Base-by-base conservation (phyloP, 2,797 vertebrate genomes). In the Gadopsis marmoratus region DNA sequence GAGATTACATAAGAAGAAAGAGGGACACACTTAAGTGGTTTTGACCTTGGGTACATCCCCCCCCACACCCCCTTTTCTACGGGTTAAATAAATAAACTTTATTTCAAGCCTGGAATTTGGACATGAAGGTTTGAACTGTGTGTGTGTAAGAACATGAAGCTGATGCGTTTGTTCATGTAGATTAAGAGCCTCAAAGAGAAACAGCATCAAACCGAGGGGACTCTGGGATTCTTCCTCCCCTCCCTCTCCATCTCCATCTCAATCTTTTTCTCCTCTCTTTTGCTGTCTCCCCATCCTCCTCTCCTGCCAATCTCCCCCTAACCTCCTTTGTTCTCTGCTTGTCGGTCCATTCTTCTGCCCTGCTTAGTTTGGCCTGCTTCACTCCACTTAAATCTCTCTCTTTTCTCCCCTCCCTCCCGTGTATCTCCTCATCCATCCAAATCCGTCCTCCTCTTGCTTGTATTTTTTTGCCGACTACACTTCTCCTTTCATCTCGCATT, bases 1-100 rank as follows among this genome's bases (percentile, higher is more conserved):
- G 86, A 59, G 83, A 91, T 94, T 95, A 94, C 91, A 89, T 94
- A 94, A 93, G 92, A 94, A 94, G 88, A 90, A 88, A 91, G 86
- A 90, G 90, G 88, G 91, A 93, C 91, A 91, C 91, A 92, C 94
- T 94, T 94, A 94, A 95, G 92, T 93, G 92, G 88, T 92, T 94
- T 91, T 95, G 94, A 95, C 95, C 94, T 95, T 95, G 94, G 90
- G 83, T 87, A 88, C 84, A 83, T 62, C 76, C 74, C 67, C 60
- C 29, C 61, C 69, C 65, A 66, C 55, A 78, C 41, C 43, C 31
- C 9, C 11, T 26, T 1, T 29, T 37, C 59, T 45, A 67, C 35
- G 7, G 23, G 68, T 71, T 88, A 88, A 92, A 93, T 89, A 91
- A 91, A 92, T 91, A 89, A 88, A 92, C 79, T 93, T 91, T 79